phyloP scores from a whole-genome alignment of 2,888 invertebrate species.

The Theretra japonica region DNA sequence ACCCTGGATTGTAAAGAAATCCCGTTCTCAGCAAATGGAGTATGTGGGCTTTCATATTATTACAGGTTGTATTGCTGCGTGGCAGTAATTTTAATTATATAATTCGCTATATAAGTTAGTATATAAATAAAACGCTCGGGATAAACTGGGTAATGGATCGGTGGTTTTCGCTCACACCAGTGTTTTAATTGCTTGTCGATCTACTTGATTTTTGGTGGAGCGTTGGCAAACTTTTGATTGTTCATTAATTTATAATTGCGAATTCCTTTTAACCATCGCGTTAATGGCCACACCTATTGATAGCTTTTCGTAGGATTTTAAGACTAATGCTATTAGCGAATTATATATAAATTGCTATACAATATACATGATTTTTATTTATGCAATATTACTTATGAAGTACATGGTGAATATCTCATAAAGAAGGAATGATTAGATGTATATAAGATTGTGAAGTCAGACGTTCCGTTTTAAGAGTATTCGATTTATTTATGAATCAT shows the following conservation, averaged over 20 bases:
- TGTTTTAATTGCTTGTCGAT: constrained; percentile 40
- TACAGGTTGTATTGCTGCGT: not conserved
- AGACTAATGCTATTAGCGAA: too few species aligned
- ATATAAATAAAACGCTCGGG: not conserved
- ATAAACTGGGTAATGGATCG: constrained; percentile 18
- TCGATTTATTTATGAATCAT: too few species aligned
- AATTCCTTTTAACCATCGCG: constrained; percentile 15
- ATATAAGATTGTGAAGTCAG: not conserved
- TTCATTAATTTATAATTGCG: constrained; percentile 25
- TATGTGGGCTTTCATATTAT: not conserved
- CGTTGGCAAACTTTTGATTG: constrained; percentile 34
- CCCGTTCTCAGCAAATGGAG: too few species aligned
- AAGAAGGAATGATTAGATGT: not conserved
- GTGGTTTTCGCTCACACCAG: constrained; percentile 28
- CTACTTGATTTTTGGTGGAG: constrained; percentile 36
- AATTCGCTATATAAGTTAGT: not conserved
- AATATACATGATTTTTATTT: not conserved
- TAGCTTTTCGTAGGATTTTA: too few species aligned
- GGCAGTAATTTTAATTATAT: not conserved
- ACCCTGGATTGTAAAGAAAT: too few species aligned
- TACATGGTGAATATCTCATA: too few species aligned
- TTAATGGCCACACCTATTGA: not conserved
- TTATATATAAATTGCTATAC: too few species aligned
- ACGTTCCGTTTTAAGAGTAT: too few species aligned
- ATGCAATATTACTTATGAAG: not conserved